Conservation (phyloP, 2,888 invertebrate genomes). For the Eugnorisma glareosa region DNA sequence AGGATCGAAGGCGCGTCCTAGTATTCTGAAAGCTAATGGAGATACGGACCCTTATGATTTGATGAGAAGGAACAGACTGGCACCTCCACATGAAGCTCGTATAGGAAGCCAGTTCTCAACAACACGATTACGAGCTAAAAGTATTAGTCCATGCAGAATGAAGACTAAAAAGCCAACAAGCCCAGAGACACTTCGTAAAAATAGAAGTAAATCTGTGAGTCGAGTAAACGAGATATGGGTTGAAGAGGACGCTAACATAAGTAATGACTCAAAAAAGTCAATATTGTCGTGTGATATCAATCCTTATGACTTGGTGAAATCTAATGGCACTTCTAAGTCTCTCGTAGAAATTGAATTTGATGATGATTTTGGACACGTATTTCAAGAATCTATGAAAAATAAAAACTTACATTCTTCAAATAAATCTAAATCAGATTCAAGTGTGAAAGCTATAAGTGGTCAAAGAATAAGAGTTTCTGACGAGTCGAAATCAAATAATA, state of each 20-base stretch:
- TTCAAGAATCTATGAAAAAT: slow-evolving; percentile 83
- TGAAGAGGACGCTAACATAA: slow-evolving; percentile 79
- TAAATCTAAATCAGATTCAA: slow-evolving; percentile 86
- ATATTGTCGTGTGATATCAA: slow-evolving; percentile 96
- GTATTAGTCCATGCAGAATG: slow-evolving; percentile 90
- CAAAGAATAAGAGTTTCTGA: slow-evolving; percentile 92
- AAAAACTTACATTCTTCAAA: slow-evolving; percentile 76
- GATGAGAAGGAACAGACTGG: slow-evolving; percentile 94
- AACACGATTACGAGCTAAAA: slow-evolving; percentile 89
- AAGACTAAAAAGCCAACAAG: slow-evolving; percentile 88
- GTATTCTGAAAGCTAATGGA: slow-evolving; percentile 91
- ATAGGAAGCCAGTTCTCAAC: slow-evolving; percentile 89
- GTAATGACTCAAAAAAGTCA: slow-evolving; percentile 90
- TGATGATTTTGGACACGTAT: slow-evolving; percentile 87
- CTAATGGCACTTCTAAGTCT: slow-evolving; percentile 85
- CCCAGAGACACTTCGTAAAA: slow-evolving; percentile 83
- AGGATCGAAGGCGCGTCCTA: slow-evolving; percentile 91
- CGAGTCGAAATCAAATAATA: slow-evolving; percentile 83
- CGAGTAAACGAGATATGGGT: slow-evolving; percentile 88
- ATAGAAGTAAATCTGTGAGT: slow-evolving; percentile 87
- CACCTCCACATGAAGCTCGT: slow-evolving; percentile 91
- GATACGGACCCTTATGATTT: slow-evolving; percentile 94
- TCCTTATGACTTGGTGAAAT: slow-evolving; percentile 95
- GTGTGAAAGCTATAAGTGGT: slow-evolving; percentile 92
- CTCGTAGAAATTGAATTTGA: slow-evolving; percentile 89